These are phyloP conservation scores for Melanitta fusca DNA, from an alignment of 2,797 vertebrate genomes.

Conservation along the genomic window DNA sequence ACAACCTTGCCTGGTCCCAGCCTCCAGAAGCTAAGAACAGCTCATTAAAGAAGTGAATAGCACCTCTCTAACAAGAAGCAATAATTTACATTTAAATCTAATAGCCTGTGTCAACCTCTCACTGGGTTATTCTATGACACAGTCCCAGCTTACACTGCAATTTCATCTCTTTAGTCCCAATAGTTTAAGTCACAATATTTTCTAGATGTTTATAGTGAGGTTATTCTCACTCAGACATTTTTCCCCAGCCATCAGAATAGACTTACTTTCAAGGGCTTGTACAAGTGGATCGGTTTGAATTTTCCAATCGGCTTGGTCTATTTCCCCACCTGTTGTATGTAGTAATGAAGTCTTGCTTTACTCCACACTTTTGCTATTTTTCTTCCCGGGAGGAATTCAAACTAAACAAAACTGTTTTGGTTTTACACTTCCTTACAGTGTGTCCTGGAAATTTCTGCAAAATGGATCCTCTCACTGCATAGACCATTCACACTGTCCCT, in stretches of 20 bases:
- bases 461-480: neutral
- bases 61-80: neutral
- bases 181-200: slow-evolving; percentile 4
- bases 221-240: neutral
- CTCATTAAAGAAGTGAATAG: neutral
- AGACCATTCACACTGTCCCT: neutral
- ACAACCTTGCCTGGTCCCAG: neutral
- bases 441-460: neutral
- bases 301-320: slow-evolving; percentile 1
- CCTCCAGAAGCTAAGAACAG: neutral
- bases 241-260: neutral
- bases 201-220: neutral
- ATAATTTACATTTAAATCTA: slow-evolving; percentile 18
- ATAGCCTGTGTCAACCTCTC: neutral
- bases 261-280: slow-evolving; percentile 11
- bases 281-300: neutral
- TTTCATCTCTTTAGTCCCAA: slow-evolving; percentile 2
- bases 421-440: neutral
- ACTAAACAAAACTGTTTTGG: neutral
- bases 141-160: neutral
- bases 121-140: neutral
- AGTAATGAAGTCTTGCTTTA: neutral
- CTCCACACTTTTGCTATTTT: neutral
- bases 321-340: slow-evolving; percentile 15
- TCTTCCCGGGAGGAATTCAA: neutral